Conservation (phyloP, 2,113 vertebrate species). For the Neotragus pygmaeus region DNA sequence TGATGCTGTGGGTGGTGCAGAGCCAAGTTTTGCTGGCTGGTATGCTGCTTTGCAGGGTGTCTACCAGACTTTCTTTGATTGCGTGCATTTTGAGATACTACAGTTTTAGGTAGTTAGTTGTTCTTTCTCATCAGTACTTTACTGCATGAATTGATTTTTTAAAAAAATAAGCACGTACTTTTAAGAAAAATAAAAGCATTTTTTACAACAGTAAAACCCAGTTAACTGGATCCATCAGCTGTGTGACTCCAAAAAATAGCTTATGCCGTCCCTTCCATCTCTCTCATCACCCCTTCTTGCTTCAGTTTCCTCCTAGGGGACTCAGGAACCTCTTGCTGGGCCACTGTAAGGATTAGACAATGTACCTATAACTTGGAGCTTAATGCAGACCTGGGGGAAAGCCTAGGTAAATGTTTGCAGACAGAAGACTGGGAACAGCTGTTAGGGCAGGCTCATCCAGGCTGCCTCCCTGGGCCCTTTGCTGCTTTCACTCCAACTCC, state of each 20-base stretch:
- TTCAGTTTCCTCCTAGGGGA: not conserved
- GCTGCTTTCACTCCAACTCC: not conserved
- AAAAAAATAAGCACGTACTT: not conserved
- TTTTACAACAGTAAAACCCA: not conserved
- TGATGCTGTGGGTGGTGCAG: too few relatives aligned
- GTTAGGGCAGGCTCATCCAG: not conserved
- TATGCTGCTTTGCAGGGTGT: too few relatives aligned
- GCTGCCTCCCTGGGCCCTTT: rapidly evolving
- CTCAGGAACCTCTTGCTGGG: not conserved
- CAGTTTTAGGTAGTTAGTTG: not conserved
- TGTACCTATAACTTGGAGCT: not conserved
- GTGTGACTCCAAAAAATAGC: not conserved
- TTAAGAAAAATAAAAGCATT: not conserved
- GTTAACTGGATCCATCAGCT: not conserved
- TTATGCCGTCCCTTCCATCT: not conserved
- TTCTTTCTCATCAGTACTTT: not conserved
- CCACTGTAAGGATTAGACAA: not conserved
- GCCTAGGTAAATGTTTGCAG: not conserved
- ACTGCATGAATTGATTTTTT: not conserved
- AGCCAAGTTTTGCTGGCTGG: not conserved
- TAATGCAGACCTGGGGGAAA: too few relatives aligned
- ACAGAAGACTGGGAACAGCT: not conserved
- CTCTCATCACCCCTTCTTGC: not conserved
- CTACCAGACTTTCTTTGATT: not conserved
- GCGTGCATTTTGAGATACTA: not conserved